Conservation (phyloP, 2,797 vertebrate species). For the Neostethus bicornis region DNA sequence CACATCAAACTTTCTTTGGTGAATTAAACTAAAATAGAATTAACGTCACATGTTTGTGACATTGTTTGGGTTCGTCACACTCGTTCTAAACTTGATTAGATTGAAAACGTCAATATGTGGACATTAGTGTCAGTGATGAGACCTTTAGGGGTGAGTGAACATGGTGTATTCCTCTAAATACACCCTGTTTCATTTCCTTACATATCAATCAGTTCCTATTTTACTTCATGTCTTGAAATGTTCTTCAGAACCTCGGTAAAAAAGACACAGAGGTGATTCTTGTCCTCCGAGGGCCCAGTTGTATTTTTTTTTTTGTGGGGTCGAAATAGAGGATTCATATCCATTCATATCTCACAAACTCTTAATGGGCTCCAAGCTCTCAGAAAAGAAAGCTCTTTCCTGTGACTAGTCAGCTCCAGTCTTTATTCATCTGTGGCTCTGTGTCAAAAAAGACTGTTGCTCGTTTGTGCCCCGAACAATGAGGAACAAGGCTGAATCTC, state of each 20-base stretch:
- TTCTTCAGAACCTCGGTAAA: slow-evolving; percentile 75
- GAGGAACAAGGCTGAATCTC: slow-evolving; percentile 98
- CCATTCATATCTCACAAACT: slow-evolving; percentile 87
- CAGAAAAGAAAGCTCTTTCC: slow-evolving; percentile 89
- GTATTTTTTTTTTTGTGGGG: slow-evolving; percentile 73
- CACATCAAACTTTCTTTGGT: slow-evolving; percentile 1
- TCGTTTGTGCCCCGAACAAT: slow-evolving; percentile 96
- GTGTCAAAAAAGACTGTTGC: slow-evolving; percentile 99
- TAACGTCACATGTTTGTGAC: slow-evolving; percentile 8
- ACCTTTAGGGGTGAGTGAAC: slow-evolving; percentile 61
- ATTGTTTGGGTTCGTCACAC: slow-evolving; percentile 2
- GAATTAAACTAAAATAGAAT: slow-evolving; percentile 23
- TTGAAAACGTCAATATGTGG: slow-evolving; percentile 64
- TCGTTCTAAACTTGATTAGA: slow-evolving; percentile 9
- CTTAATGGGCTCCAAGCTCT: slow-evolving; percentile 84
- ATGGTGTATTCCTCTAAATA: slow-evolving; percentile 63
- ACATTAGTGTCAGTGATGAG: slow-evolving; percentile 60
- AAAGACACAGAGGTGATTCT: slow-evolving; percentile 77
- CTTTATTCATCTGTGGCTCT: slow-evolving; percentile 99
- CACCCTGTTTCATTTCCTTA: slow-evolving; percentile 80
- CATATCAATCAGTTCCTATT: slow-evolving; percentile 73
- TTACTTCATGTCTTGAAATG: slow-evolving; percentile 70
- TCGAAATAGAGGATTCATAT: slow-evolving; percentile 84
- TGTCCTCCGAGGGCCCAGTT: slow-evolving; percentile 63
- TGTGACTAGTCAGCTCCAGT: slow-evolving; percentile 97